These are phyloP conservation scores for Aporophyla lueneburgensis DNA, from an alignment of 2,888 invertebrate genomes.

Conservation along the genomic window DNA sequence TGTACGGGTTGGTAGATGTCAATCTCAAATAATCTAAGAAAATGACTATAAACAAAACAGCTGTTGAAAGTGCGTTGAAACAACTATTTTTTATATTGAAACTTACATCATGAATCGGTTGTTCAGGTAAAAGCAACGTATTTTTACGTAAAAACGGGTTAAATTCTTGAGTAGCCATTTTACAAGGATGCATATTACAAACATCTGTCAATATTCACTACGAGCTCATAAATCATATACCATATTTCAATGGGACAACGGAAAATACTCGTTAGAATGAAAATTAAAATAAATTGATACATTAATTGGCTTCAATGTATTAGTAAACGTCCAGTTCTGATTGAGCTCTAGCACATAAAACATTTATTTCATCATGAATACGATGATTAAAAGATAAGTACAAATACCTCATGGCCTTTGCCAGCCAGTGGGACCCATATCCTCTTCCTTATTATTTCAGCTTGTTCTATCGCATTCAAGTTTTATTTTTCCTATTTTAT, in stretches of 20 bases:
- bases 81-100: no score
- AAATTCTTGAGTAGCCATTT: slow-evolving; percentile 41
- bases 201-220: no score
- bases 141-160: slow-evolving; percentile 49
- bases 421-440: no score
- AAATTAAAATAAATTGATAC: slow-evolving; percentile 8
- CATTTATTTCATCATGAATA: neutral
- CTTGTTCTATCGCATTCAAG: neutral
- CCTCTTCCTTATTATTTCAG: neutral
- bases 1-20: no score
- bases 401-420: neutral
- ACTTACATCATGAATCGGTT: slow-evolving; percentile 78
- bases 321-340: slow-evolving; percentile 18
- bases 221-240: slow-evolving; percentile 7
- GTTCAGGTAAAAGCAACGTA: slow-evolving; percentile 70
- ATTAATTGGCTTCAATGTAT: slow-evolving; percentile 29
- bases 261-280: slow-evolving; percentile 10
- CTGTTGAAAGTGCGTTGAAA: no score
- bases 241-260: slow-evolving; percentile 19
- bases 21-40: neutral
- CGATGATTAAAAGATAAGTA: neutral
- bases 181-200: neutral
- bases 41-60: no score
- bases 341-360: slow-evolving; percentile 20
- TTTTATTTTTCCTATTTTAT: neutral